Evolutionary conservation across 2,888 invertebrate species (phyloP).

Genomic region (Eupeodes luniger): DNA sequence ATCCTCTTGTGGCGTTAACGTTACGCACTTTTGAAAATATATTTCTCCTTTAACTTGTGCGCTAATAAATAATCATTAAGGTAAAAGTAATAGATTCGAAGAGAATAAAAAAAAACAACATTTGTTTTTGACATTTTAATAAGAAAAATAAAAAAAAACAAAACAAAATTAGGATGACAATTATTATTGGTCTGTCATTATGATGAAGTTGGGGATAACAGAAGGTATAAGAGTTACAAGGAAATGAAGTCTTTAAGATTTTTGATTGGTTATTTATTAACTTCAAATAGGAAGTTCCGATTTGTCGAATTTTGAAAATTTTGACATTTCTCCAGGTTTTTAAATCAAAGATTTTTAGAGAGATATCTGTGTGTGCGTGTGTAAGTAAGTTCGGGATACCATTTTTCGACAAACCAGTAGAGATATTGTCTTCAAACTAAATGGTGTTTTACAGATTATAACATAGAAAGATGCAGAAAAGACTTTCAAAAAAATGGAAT

Average conservation of each 20-base stretch:
- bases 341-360: no score
- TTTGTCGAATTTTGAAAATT: no score
- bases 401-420: no score
- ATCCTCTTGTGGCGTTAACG: constrained; percentile 2
- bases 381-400: no score
- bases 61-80: constrained; percentile 9
- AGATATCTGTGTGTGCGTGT: no score
- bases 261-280: no score
- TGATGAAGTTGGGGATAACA: neutral
- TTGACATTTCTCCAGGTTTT: no score
- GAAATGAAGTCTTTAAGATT: neutral
- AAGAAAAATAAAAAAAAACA: neutral
- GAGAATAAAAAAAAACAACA: neutral
- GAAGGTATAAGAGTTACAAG: neutral
- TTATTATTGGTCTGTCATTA: neutral
- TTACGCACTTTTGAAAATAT: constrained; percentile 57
- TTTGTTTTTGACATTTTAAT: constrained; percentile 9
- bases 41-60: neutral
- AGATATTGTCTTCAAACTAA: no score
- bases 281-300: no score
- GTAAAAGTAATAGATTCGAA: neutral
- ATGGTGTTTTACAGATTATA: no score
- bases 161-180: neutral
- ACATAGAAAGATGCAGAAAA: no score
- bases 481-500: no score